Conservation (phyloP, 2,113 vertebrate genomes). For the Calonectris borealis region DNA sequence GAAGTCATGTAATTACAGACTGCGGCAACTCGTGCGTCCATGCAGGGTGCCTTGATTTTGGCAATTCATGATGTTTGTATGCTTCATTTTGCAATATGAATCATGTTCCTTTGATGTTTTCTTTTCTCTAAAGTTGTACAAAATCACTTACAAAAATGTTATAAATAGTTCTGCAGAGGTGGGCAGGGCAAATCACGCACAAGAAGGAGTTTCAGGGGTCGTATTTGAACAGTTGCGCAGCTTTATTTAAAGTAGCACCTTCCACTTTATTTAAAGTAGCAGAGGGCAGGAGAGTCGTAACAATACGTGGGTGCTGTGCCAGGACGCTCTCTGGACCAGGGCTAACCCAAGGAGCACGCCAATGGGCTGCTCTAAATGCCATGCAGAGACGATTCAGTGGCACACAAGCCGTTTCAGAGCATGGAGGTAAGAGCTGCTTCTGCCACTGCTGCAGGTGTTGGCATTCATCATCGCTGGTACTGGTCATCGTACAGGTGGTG, state of each 20-base stretch:
- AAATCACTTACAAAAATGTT: background rate
- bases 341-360: background rate
- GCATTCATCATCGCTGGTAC: background rate
- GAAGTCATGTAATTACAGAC: background rate
- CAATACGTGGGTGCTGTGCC: background rate
- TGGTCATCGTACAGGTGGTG: background rate
- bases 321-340: background rate
- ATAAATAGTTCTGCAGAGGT: background rate
- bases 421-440: background rate
- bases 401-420: background rate
- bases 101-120: background rate
- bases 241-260: too few species aligned
- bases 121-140: background rate
- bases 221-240: background rate
- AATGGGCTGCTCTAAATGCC: background rate
- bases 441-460: background rate
- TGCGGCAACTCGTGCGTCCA: background rate
- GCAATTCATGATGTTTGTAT: background rate
- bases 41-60: background rate
- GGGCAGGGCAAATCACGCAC: rapidly evolving
- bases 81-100: background rate
- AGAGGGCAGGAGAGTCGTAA: background rate
- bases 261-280: too few species aligned
- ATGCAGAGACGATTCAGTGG: rapidly evolving
- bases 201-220: background rate